Conservation (phyloP, 2,888 invertebrate species). For the Philereme transversata region DNA sequence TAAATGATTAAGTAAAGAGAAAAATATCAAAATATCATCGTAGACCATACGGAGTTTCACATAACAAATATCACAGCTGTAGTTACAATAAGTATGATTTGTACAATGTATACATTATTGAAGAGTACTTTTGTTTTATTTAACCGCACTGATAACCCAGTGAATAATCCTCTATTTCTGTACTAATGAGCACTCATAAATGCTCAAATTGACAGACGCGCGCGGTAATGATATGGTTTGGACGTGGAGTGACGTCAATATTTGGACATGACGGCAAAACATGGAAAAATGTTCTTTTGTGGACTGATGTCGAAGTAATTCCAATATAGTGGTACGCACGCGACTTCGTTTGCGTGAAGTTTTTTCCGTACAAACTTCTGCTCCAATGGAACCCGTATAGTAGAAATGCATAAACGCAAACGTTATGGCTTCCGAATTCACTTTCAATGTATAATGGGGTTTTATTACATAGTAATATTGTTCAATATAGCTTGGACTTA, state of each 20-base stretch:
- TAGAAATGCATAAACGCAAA: not conserved
- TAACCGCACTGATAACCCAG: not conserved
- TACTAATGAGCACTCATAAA: constrained; percentile 29
- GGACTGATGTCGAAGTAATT: not conserved
- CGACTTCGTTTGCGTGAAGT: no score
- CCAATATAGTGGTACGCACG: no score
- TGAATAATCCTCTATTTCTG: constrained; percentile 1
- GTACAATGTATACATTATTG: no score
- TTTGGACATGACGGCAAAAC: constrained; percentile 3
- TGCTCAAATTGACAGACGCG: constrained; percentile 44
- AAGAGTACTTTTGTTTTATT: no score
- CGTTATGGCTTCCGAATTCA: no score
- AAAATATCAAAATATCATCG: no score
- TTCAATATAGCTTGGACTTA: not conserved
- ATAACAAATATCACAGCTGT: no score
- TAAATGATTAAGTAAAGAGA: no score
- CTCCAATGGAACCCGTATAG: no score
- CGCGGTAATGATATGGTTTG: constrained; percentile 16
- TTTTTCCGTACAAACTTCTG: no score
- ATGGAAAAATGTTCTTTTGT: not conserved
- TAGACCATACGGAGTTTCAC: no score
- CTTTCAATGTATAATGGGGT: not conserved
- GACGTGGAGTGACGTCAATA: not conserved
- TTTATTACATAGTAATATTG: not conserved
- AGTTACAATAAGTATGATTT: no score